These are phyloP conservation scores for Drosophila suboccidentalis DNA, from an alignment of 2,888 invertebrate species.

Conservation along the genomic window DNA sequence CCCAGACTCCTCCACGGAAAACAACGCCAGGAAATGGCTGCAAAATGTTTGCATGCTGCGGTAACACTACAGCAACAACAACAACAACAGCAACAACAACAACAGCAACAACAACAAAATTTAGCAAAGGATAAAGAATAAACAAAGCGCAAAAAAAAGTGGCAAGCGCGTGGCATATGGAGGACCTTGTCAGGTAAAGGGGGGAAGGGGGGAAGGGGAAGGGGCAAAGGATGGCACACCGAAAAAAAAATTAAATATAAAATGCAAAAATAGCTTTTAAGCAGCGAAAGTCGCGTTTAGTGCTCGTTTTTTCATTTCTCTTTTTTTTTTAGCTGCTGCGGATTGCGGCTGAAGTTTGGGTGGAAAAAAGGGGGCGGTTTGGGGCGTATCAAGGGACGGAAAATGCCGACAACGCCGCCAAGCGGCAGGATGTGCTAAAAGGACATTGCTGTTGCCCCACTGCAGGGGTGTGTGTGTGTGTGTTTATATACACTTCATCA, in stretches of 20 bases:
- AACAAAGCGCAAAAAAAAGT: conserved; percentile 56
- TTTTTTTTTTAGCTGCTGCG: conserved; percentile 11
- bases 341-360: conserved; percentile 18
- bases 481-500: conserved; percentile 74
- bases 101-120: conserved; percentile 17
- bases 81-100: conserved; percentile 8
- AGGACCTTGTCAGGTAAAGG: background rate
- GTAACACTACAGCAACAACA: conserved; percentile 53
- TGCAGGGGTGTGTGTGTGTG: conserved; percentile 21
- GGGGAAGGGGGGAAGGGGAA: too few relatives aligned
- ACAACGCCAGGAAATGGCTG: conserved; percentile 56
- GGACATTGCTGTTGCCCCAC: conserved; percentile 68
- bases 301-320: conserved; percentile 17
- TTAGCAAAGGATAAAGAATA: conserved; percentile 71
- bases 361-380: background rate
- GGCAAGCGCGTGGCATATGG: conserved; percentile 40
- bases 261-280: conserved; percentile 80
- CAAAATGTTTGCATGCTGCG: conserved; percentile 78
- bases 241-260: conserved; percentile 74
- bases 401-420: conserved; percentile 10
- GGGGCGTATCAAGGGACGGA: conserved; percentile 31
- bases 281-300: conserved; percentile 75
- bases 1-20: conserved; percentile 10
- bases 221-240: background rate
- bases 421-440: conserved; percentile 64